phyloP scores from a whole-genome alignment of 2,797 vertebrate genomes.

The Megaceryle alcyon region DNA sequence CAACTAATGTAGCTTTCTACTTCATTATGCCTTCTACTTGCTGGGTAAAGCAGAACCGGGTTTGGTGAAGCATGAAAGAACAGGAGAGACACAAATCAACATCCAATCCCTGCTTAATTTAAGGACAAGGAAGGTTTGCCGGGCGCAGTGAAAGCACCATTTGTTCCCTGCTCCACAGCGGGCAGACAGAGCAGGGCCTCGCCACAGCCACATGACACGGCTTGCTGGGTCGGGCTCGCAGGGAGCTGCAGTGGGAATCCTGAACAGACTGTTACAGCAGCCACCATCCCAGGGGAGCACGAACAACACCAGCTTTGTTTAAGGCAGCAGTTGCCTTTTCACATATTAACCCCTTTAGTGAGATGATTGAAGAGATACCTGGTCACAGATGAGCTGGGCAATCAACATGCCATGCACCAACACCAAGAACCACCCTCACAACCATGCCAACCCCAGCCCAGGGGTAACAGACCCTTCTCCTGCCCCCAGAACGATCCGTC shows the following conservation, averaged over 20 bases:
- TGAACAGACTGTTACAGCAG: not conserved
- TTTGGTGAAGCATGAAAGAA: slow-evolving; percentile 5
- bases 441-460: not conserved
- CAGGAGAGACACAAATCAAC: not conserved
- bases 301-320: slow-evolving; percentile 14
- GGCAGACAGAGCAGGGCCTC: not conserved
- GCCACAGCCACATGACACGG: not conserved
- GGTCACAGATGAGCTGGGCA: fast-evolving
- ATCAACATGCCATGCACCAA: fast-evolving
- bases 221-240: not conserved
- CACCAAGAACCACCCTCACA: fast-evolving
- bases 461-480: not conserved
- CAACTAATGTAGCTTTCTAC: not conserved
- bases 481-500: fast-evolving
- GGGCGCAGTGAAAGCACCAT: not conserved
- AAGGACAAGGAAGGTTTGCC: not conserved
- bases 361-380: not conserved
- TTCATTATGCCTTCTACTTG: not conserved
- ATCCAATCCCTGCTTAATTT: not conserved
- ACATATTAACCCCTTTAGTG: not conserved
- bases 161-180: not conserved
- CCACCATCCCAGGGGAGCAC: not conserved
- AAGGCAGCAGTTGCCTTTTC: not conserved
- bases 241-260: not conserved
- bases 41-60: not conserved